Evolutionary conservation across 2,797 vertebrate species (phyloP), one percentile per base, ranked within the genome.

Genomic region (Peromyscus eremicus): DNA sequence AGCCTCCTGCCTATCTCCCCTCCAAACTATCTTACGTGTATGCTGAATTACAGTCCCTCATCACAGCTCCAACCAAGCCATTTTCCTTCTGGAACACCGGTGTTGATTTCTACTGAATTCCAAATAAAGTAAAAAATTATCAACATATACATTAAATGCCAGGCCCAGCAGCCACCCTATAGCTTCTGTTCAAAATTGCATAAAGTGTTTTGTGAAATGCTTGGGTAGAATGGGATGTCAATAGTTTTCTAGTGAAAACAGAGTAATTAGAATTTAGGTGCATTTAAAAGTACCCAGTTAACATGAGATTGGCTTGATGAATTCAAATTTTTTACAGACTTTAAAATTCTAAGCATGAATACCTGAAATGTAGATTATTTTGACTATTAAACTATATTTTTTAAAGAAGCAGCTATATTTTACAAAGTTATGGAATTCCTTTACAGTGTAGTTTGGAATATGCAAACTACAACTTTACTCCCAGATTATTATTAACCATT

Each of bases 131-230:
- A 57, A 60, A 82, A 64, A 10, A 80, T 85, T 81, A 83, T 96
- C 46, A 89, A 27, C 29, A 27, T 92, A 6, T 46, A 60, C 77
- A 34, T 75, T 52, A 92, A 89, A 64, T 62, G 89, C 95, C 3
- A 32, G 82, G 40, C 16, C 49, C 57, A 82, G 68, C 73, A 88
- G 81, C 60, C 52, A 52, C 34, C 55, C 19, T 3, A 32, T 60
- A 68, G 37, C 57, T 40, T 85, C 83, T 40, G 46, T 57, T 52
- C 37, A 81, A n/a, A 71, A 68, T 27, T 77, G 10, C 12, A 40
- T 37, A 68, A 90, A 88, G 14, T 95, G 34, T 89, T 96, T 94
- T 92, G 40, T 90, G 49, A 96, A 95, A 66, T 34, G 71, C 0
- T 29, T 55, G 55, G 79, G 73, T 60, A 27, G 62, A 55, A 60